A percentile compares a stretch with the other conserved stretches of the same genome.
Conservation (phyloP, 2,797 vertebrate genomes). For the Pitangus sulphuratus region DNA sequence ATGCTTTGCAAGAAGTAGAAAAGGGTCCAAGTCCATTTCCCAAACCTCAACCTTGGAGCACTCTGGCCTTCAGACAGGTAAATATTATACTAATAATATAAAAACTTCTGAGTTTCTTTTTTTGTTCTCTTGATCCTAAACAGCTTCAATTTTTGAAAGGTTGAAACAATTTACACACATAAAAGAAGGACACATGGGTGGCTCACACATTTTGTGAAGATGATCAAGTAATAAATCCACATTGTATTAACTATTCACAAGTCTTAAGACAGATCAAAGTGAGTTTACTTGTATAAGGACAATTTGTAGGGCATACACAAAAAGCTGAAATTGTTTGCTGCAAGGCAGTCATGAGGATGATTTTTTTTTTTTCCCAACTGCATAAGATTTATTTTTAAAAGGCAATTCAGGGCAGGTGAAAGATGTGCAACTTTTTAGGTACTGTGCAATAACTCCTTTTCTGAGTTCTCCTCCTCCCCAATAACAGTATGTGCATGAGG, state of each 20-base stretch:
- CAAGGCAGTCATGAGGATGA: background rate
- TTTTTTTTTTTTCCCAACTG: background rate
- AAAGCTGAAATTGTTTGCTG: background rate
- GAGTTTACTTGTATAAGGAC: background rate
- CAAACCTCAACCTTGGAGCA: background rate
- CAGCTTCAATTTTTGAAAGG: background rate
- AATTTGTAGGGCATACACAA: background rate
- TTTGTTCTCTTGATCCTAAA: background rate
- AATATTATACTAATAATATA: background rate
- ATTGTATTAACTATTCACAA: background rate
- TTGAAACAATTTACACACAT: background rate
- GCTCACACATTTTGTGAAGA: background rate
- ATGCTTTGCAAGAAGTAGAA: background rate
- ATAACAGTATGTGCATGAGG: rapidly evolving
- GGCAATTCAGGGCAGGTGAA: background rate
- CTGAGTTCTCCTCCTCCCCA: background rate
- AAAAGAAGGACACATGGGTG: rapidly evolving
- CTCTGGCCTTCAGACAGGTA: background rate
- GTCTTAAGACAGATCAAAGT: background rate
- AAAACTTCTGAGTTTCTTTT: background rate
- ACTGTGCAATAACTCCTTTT: background rate
- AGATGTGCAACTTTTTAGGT: rapidly evolving
- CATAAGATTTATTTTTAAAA: background rate
- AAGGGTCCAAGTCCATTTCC: background rate
- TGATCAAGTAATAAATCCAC: background rate